Evolutionary conservation across 2,113 vertebrate species (phyloP).

Genomic region (Sphyrna mokarran): DNA sequence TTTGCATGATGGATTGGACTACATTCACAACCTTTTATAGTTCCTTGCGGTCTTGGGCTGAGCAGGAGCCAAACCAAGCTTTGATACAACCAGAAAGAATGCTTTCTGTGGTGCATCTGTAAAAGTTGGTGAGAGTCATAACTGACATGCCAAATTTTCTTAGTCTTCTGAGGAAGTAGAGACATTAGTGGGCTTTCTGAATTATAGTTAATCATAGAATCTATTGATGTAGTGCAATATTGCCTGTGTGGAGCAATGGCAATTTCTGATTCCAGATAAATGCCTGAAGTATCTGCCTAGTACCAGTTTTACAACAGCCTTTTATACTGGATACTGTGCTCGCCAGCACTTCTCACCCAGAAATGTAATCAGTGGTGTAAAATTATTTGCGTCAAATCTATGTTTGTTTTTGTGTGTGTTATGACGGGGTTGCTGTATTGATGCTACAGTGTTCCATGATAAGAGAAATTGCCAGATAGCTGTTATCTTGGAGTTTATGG

Average conservation of each 20-base stretch:
- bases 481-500: background rate
- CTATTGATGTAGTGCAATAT: background rate
- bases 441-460: background rate
- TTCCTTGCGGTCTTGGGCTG: too few relatives aligned
- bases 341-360: background rate
- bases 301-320: background rate
- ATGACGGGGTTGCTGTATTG: background rate
- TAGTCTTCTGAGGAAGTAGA: too few relatives aligned
- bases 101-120: too few relatives aligned
- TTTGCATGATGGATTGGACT: too few relatives aligned
- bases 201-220: too few relatives aligned
- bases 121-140: too few relatives aligned
- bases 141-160: too few relatives aligned
- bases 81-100: too few relatives aligned
- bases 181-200: too few relatives aligned
- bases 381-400: background rate
- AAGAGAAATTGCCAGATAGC: background rate
- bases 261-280: conserved; percentile 12
- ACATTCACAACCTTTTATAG: too few relatives aligned
- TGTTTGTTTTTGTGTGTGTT: background rate
- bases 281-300: background rate
- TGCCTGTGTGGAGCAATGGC: background rate
- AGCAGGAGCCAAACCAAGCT: too few relatives aligned
- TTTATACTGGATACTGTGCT: background rate
- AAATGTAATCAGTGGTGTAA: background rate